Base-by-base conservation (phyloP, 2,888 invertebrate genomes). In the Anthrax anthrax region DNA sequence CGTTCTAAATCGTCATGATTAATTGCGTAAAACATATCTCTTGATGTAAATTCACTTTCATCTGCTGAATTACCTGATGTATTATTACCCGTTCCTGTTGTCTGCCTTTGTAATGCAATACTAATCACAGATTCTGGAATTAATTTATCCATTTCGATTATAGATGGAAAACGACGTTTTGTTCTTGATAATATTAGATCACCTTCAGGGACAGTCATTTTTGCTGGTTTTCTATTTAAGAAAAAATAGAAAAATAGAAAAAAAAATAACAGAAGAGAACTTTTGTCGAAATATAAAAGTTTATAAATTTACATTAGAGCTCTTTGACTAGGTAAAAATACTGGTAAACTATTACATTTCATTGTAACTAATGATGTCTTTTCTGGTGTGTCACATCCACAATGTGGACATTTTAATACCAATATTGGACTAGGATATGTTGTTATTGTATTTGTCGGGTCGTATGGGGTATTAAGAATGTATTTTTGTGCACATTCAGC, bases 331-430 rank as follows among this genome's bases (percentile, higher is more conserved):
- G 78, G 75, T 57, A 78, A 70, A 62, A 78, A 78, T 51, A 79
- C 72, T 34, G 80, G 78, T 58, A 75, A 73, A 40, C 74, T 71
- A 51, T 73, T 69, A 44, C 78, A 76, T 56, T 75, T 75, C 72
- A 83, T 75, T 39, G 74, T 74, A 9, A 84, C 72, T 29, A 72
- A 61, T 29, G 82, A 75, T 56, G 63, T 63, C 48, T 61, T 61
- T 40, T 75, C 70, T 1, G 75, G 68, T 1, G 76, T 75, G 47
- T 76, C 70, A 54, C 66, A 66, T 42, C 80, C 81, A 61, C 87
- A 87, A 60, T 87, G 87, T 5, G 84, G 84, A 63, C 86, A 87
- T 54, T 65, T 67, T 0, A 68, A 55, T 17, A 67, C 63, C 49
- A 68, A 53, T 45, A 63, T 58, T 17, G 67, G 66, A 49, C 62